A percentile compares a stretch with the other conserved stretches of the same genome.
phyloP scores from a whole-genome alignment of 2,113 vertebrate species.

The Pipra filicauda region DNA sequence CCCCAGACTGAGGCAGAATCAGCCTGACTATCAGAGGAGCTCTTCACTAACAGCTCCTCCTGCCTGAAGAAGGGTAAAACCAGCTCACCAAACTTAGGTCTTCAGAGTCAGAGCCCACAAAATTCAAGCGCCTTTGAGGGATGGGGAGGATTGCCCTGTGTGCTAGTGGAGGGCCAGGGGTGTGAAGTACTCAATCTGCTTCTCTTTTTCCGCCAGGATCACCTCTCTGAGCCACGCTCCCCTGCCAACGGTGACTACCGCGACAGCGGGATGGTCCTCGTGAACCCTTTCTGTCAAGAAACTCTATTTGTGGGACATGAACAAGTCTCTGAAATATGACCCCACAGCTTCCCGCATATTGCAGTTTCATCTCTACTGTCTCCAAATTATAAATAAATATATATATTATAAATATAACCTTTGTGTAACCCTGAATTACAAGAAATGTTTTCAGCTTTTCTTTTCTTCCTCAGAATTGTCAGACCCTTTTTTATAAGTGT shows the following conservation, averaged over 20 bases:
- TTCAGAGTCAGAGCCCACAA: accelerated
- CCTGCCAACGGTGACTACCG: constrained; percentile 94
- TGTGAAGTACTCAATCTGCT: not conserved
- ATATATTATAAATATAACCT: constrained; percentile 82
- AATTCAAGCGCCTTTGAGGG: not conserved
- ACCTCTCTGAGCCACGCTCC: constrained; percentile 86
- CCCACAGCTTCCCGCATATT: not conserved
- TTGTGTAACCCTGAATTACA: constrained; percentile 77
- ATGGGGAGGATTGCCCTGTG: not conserved
- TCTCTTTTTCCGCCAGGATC: constrained; percentile 79
- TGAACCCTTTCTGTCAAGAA: constrained; percentile 99
- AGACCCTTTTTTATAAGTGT: constrained; percentile 90
- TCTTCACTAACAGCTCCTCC: not conserved
- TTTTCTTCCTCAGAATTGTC: constrained; percentile 76
- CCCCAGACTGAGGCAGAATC: not conserved
- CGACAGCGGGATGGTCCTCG: constrained; percentile 92
- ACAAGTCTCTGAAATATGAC: constrained; percentile 89
- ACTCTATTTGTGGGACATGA: constrained; percentile 92
- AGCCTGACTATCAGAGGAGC: not conserved
- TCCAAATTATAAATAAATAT: constrained; percentile 76
- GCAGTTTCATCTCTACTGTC: constrained; percentile 48
- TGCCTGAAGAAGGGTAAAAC: not conserved
- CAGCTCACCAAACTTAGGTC: not conserved
- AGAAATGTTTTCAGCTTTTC: constrained; percentile 76
- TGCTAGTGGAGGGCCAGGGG: accelerated